Percentiles rank a stretch among this genome's conserved stretches.
phyloP scores from a whole-genome alignment of 2,113 vertebrate species.

The Formicarius rufipectus region DNA sequence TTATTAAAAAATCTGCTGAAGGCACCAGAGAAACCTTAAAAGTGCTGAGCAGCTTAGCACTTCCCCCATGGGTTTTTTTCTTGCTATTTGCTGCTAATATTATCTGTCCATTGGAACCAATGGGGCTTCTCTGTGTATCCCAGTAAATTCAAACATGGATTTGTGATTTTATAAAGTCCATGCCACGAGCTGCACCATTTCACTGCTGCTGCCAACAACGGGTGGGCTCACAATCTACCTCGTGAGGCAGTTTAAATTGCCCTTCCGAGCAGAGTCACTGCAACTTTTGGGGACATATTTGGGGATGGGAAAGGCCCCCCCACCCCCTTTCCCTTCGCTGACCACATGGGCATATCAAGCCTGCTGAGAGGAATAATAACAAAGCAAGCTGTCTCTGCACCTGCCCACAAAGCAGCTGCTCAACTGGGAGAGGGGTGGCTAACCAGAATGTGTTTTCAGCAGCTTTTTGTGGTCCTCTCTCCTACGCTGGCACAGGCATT shows the following conservation, averaged over 20 bases:
- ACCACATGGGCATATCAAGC: background rate
- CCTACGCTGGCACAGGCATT: background rate
- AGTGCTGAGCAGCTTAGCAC: background rate
- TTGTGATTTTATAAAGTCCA: background rate
- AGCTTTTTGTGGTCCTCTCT: background rate
- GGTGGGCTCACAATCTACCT: background rate
- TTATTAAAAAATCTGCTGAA: background rate
- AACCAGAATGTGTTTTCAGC: background rate
- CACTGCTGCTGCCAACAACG: background rate
- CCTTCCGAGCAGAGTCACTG: background rate
- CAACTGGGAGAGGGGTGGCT: background rate
- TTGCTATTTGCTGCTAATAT: background rate
- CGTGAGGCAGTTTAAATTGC: background rate
- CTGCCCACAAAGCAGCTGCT: background rate
- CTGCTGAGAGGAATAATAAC: background rate
- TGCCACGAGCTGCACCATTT: background rate
- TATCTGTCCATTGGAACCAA: background rate
- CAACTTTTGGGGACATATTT: background rate
- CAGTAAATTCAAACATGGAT: background rate
- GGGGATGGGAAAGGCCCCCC: background rate
- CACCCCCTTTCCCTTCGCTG: background rate
- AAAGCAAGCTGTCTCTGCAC: background rate
- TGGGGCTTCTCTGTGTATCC: background rate
- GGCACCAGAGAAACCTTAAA: background rate
- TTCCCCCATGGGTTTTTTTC: background rate